Evolutionary conservation across 2,888 invertebrate species (phyloP).

Genomic region (Nomada fabriciana): DNA sequence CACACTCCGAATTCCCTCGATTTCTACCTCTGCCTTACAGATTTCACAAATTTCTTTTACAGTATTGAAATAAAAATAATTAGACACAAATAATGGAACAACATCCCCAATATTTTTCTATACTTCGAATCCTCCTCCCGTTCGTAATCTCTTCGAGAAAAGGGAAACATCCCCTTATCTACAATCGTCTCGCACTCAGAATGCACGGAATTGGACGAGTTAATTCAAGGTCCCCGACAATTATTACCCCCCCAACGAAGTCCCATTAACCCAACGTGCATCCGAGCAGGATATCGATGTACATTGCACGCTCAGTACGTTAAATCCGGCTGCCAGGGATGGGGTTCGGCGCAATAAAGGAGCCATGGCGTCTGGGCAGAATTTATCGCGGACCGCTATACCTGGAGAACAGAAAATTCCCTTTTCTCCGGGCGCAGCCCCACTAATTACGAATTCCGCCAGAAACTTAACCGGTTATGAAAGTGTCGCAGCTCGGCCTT

Average conservation of each 20-base stretch:
- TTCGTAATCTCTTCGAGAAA: not conserved
- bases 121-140: not conserved
- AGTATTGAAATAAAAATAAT: no score
- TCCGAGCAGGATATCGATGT: constrained; percentile 41
- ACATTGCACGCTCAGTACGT: constrained; percentile 42
- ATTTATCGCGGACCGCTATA: constrained; percentile 36
- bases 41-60: not conserved
- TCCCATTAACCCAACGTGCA: constrained; percentile 28
- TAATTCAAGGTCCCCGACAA: constrained; percentile 35
- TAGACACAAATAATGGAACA: not conserved
- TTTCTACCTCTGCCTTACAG: not conserved
- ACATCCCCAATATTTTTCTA: not conserved
- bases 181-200: not conserved
- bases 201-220: not conserved
- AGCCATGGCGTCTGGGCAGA: constrained; percentile 36
- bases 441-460: constrained; percentile 50
- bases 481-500: not conserved
- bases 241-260: constrained; percentile 30
- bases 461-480: constrained; percentile 30
- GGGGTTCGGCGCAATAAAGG: constrained; percentile 41
- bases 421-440: constrained; percentile 21
- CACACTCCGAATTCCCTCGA: no score
- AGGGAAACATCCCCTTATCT: not conserved
- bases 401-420: constrained; percentile 39
- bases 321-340: constrained; percentile 37